Conservation (phyloP, 2,113 vertebrate genomes). For the Malurus alboscapulatus region DNA sequence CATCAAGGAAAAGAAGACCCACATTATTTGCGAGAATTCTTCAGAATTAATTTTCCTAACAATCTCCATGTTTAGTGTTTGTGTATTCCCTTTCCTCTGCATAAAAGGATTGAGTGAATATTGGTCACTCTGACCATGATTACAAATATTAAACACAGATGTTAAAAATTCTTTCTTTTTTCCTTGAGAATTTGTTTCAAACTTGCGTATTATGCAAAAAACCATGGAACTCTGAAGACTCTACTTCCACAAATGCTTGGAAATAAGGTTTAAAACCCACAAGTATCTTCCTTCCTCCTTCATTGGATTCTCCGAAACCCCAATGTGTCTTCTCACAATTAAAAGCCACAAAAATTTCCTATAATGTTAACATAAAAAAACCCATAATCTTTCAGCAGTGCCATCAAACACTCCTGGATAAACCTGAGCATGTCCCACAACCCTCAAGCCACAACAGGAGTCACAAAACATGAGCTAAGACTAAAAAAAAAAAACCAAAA, state of each 20-base stretch:
- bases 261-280: not conserved
- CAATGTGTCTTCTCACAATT: fast-evolving
- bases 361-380: fast-evolving
- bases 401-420: not conserved
- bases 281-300: not conserved
- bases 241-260: not conserved
- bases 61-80: not conserved
- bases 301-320: not conserved
- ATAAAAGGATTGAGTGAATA: not conserved
- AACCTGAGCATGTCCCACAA: fast-evolving
- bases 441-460: not conserved
- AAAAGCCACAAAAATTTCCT: not conserved
- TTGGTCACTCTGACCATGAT: not conserved
- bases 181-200: not conserved
- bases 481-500: not conserved
- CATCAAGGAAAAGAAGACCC: not conserved
- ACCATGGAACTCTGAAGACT: not conserved
- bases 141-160: constrained; percentile 2
- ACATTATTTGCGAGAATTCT: not conserved
- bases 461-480: not conserved
- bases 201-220: not conserved
- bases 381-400: not conserved
- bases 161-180: not conserved
- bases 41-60: not conserved
- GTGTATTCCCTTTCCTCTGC: not conserved